Base-by-base conservation (phyloP, 2,888 invertebrate genomes). In the Leucozona laternaria region DNA sequence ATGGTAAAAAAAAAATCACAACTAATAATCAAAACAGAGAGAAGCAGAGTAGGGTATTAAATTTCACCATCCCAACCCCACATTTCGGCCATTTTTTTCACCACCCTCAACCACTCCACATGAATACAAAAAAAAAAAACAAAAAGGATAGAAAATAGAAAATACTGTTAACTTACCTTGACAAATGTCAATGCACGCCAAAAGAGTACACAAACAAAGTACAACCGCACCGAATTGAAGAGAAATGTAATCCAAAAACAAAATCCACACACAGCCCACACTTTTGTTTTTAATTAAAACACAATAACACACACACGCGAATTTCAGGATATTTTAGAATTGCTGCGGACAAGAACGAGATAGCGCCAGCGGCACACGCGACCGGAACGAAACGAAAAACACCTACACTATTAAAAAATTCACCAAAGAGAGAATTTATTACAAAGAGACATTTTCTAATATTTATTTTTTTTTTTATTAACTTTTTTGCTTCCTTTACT, bases 151-250 rank as follows among this genome's bases (percentile, higher is more conserved):
- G 5, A 17, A 75, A 50, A 71, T 71, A 48, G 20, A 77, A 72
- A 85, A 85, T 66, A 77, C 34, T 70, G 64, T 43, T 68, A 64
- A 53, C 85, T 85, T 85, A 85, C 85, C 85, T 85, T 85, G 85
- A 81, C 81, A 81, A 72, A 85, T 81, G 85, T 85, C 85, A 85
- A 85, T 78, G 85, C 68, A 81, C 85, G 85, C 62, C 81, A 71
- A 80, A 79, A 79, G 72, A 79, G 79, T 66, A 66, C 31, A 43
- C 17, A 45, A 62, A 28, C 31, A 45, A 73, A 37, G 40, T 45
- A 62, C 71, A 60, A 40, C 71, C 40, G 37, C 70, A 73, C 64
- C 43, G 13, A 40, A 62, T 4, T n/a, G 28, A 43, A 79, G 79
- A 75, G 83, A 75, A 84, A 68, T 75, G 60, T 72, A 72, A 77